Evolutionary conservation across 2,888 invertebrate genomes (phyloP), one percentile per base, ranked within the genome.

Genomic region (Drosophila paranaensis): DNA sequence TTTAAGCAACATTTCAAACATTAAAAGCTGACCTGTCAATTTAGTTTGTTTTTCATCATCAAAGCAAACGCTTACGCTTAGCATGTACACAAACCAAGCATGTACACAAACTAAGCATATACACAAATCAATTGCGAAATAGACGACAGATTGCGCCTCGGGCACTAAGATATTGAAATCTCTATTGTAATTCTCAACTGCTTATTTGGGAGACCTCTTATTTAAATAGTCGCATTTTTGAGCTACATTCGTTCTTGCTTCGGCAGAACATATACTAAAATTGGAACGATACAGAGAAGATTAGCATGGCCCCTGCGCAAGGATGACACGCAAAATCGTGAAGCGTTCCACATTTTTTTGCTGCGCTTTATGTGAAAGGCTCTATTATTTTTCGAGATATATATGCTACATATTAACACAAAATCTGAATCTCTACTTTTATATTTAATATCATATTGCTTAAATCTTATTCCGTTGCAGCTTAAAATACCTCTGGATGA

Each of bases 401-500:
- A 20, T 20, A 20, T 20, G 0, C 20, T 20, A 20, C 20, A 20
- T 20, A 20, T 20, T 20, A 20, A 20, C 3, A 27, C 6, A 27
- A 4, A 27, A 27, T 27, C 27, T 3, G 27, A 4, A 27, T 27
- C 27, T 27, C 27, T 27, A 4, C 27, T 27, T 27, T 27, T 4
- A 0, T 33, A 33, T 33, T 33, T 4, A 13, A 0, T 13, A n/a
- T n/a, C n/a, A n/a, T n/a, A n/a, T n/a, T n/a, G n/a, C 20, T 2
- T 6, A 16, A 10, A 25, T 43, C 13, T 53, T 50, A 20, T 40
- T 63, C 5, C 8, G 33, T 77, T 83, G 54, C 62, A 92, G 92
- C 71, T 91, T 0, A 91, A 91, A 87, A 81, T 92, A 39, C 71
- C 89, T 0, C 80, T 93, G 30, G 90, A 84, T 51, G 91, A 92